A percentile compares a stretch with the other conserved stretches of the same genome.
phyloP scores from a whole-genome alignment of 1,140 invertebrate species.

The Drosophila eugracilis region DNA sequence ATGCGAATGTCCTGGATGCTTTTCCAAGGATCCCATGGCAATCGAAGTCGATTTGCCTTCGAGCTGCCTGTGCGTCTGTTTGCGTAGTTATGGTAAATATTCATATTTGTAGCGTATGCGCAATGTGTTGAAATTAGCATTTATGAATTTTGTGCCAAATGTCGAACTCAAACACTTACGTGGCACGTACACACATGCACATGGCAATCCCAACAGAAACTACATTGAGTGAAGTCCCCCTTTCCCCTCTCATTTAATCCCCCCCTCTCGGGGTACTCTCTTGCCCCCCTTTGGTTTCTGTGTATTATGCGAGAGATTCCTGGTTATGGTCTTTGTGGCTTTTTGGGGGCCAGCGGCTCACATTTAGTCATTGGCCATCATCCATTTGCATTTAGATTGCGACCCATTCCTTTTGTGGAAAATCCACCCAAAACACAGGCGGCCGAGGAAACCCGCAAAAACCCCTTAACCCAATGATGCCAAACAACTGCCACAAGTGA shows the following conservation, averaged over 20 bases:
- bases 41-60: slow-evolving; percentile 57
- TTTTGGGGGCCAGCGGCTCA: slow-evolving; percentile 63
- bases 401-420: slow-evolving; percentile 14
- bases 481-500: slow-evolving; percentile 38
- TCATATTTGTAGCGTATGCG: slow-evolving; percentile 83
- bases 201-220: slow-evolving; percentile 24
- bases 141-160: slow-evolving; percentile 83
- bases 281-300: slow-evolving; percentile 21
- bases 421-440: too few relatives aligned
- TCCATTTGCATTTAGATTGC: slow-evolving; percentile 82
- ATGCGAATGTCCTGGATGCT: slow-evolving; percentile 10
- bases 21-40: slow-evolving; percentile 33
- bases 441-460: slow-evolving; percentile 13
- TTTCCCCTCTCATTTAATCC: slow-evolving; percentile 31
- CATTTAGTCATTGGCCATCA: slow-evolving; percentile 62
- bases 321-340: slow-evolving; percentile 79
- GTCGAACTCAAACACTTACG: slow-evolving; percentile 58
- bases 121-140: slow-evolving; percentile 84
- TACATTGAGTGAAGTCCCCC: slow-evolving; percentile 56
- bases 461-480: slow-evolving; percentile 20
- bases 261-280: neutral
- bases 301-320: slow-evolving; percentile 78
- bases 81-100: slow-evolving; percentile 82
- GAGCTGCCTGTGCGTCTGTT: slow-evolving; percentile 49
- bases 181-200: slow-evolving; percentile 41